A percentile compares a stretch with the other conserved stretches of the same genome.
phyloP scores from a whole-genome alignment of 2,888 invertebrate species.

The Noctuana brunneofusca region DNA sequence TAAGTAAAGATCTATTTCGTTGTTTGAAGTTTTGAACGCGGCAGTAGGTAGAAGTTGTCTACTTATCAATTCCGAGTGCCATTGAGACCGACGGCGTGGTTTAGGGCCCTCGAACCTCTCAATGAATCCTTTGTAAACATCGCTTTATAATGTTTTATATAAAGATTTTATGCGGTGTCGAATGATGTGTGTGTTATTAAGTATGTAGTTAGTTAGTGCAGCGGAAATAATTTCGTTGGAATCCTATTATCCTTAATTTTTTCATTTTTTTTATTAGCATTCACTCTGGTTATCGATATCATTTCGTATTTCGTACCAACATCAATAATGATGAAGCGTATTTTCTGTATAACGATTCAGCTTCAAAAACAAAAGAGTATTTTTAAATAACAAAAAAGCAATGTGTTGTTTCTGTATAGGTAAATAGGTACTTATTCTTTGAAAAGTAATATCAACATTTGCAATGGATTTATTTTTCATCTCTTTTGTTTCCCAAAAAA shows the following conservation, averaged over 20 bases:
- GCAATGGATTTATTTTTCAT: not conserved
- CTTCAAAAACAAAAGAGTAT: no score
- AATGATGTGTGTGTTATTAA: conserved; percentile 34
- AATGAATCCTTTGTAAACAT: conserved; percentile 60
- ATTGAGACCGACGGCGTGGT: conserved; percentile 61
- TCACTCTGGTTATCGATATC: no score
- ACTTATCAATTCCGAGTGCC: conserved; percentile 63
- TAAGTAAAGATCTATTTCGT: conserved; percentile 4
- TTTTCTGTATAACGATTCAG: no score
- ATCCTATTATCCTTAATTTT: no score
- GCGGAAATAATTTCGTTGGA: conserved; percentile 10
- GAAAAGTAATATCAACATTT: not conserved
- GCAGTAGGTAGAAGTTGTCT: conserved; percentile 44
- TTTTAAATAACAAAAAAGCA: no score
- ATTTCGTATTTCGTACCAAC: no score
- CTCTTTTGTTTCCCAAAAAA: not conserved
- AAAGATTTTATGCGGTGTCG: conserved; percentile 49
- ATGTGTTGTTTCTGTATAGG: no score
- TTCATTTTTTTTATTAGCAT: no score
- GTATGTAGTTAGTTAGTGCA: no score
- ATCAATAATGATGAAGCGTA: no score
- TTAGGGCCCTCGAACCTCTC: conserved; percentile 59
- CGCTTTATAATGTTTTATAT: conserved; percentile 57
- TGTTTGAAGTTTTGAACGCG: conserved; percentile 24
- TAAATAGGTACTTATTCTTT: no score